phyloP scores from a whole-genome alignment of 1,140 invertebrate genomes.

The Zaprionus capensis region DNA sequence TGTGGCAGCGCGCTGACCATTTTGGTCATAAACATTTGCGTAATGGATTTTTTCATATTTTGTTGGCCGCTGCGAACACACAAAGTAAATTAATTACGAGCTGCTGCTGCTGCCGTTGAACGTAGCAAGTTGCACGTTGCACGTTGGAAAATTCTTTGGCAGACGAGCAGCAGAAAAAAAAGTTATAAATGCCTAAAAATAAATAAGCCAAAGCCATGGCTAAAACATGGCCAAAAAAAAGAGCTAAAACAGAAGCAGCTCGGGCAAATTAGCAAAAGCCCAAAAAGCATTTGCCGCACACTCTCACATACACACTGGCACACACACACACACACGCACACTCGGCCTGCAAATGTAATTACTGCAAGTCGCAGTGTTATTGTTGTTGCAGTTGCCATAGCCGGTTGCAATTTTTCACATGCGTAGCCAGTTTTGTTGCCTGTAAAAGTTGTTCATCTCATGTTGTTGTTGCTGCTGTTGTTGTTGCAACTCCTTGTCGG shows the following conservation, averaged over 20 bases:
- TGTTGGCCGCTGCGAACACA: slow-evolving; percentile 76
- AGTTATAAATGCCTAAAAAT: slow-evolving; percentile 78
- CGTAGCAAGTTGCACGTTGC: slow-evolving; percentile 48
- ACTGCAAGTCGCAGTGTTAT: slow-evolving; percentile 51
- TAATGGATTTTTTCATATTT: slow-evolving; percentile 82
- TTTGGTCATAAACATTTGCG: slow-evolving; percentile 83
- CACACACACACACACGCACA: slow-evolving; percentile 4
- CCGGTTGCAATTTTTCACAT: slow-evolving; percentile 74
- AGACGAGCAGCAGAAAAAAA: slow-evolving; percentile 30
- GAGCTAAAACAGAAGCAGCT: slow-evolving; percentile 71
- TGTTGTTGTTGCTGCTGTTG: slow-evolving; percentile 28
- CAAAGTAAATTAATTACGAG: slow-evolving; percentile 83
- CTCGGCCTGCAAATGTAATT: slow-evolving; percentile 66
- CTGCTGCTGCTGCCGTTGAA: slow-evolving; percentile 47
- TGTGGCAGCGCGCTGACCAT: slow-evolving; percentile 65
- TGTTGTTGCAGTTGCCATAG: slow-evolving; percentile 53
- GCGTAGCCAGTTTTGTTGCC: slow-evolving; percentile 74
- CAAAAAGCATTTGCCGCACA: slow-evolving; percentile 65
- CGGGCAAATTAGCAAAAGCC: slow-evolving; percentile 73
- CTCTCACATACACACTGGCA: slow-evolving; percentile 41
- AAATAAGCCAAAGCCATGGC: slow-evolving; percentile 60
- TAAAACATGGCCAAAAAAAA: slow-evolving; percentile 54
- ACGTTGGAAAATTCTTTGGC: slow-evolving; percentile 42
- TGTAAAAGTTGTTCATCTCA: slow-evolving; percentile 78
- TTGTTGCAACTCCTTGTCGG: slow-evolving; percentile 49